Evolutionary conservation across 1,140 invertebrate species (phyloP).

Genomic region (Drosophila setifemur): DNA sequence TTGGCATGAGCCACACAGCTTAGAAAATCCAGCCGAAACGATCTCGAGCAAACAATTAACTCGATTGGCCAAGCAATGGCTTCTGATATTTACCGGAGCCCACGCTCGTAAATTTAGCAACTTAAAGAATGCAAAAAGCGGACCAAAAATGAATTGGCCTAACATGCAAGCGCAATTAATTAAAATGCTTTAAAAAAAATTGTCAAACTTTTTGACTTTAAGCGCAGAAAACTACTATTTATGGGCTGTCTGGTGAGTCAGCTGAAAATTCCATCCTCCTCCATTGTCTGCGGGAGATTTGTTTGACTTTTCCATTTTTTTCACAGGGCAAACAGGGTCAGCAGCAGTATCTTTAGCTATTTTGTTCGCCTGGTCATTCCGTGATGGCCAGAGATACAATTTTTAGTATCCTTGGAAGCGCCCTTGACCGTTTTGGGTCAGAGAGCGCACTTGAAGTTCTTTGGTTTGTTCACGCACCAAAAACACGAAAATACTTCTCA

Average conservation of each 20-base stretch:
- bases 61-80: slow-evolving; percentile 2
- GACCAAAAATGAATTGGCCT: slow-evolving; percentile 12
- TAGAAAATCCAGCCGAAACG: slow-evolving; percentile 3
- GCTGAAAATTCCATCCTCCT: slow-evolving; percentile 4
- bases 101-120: slow-evolving; percentile 40
- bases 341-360: not conserved
- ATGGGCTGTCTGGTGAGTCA: slow-evolving; percentile 21
- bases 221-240: slow-evolving; percentile 35
- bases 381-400: slow-evolving; percentile 20
- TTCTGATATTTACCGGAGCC: slow-evolving; percentile 20
- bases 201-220: slow-evolving; percentile 45
- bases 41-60: slow-evolving; percentile 63
- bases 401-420: slow-evolving; percentile 2
- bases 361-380: slow-evolving; percentile 9
- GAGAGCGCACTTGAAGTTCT: slow-evolving; percentile 27
- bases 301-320: slow-evolving; percentile 21
- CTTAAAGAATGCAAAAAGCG: slow-evolving; percentile 32
- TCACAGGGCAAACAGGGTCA: slow-evolving; percentile 37
- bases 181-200: slow-evolving; percentile 51
- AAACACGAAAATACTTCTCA: not conserved
- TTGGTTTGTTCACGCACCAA: not conserved
- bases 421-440: slow-evolving; percentile 45
- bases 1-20: slow-evolving; percentile 62
- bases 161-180: slow-evolving; percentile 56
- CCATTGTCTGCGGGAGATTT: slow-evolving; percentile 30